Evolutionary conservation across 2,888 invertebrate species (phyloP), one percentile per base, ranked within the genome.

Genomic region (Lasioglossum calceatum): DNA sequence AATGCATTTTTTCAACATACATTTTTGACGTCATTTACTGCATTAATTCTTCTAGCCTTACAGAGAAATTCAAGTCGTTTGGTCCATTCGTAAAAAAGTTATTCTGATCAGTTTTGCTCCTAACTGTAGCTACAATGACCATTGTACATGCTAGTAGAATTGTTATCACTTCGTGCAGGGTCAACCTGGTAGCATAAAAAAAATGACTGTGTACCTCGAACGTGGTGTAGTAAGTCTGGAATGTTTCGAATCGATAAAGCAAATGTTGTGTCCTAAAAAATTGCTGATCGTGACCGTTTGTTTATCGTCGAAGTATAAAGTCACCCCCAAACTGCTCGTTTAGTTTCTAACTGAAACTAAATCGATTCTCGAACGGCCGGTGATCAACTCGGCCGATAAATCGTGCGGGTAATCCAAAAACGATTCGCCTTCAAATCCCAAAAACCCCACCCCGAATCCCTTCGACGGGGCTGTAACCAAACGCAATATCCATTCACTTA

Each of bases 361-460:
- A 64, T 64, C 16, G 64, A 64, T 64, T 32, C 19, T 32, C 16
- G 54, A 44, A 64, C 47, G 58, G 50, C 58, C 39, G 42, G 23
- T 8, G 64, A 64, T 64, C 64, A 74, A 58, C 58, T 19, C 39
- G 58, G 39, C 58, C 36, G 58, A 58, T 47, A 70, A 70, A 70
- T 70, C 36, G 23, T 10, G 36, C 36, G 10, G 36, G 36, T 70
- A 70, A 70, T 70, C 64, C 64, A 32, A 64, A 64, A 64, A 64
- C 64, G 64, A 64, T 64, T 64, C 64, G 23, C 36, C 70, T 39
- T 70, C 70, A 70, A 36, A 70, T 70, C 39, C 36, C 67, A 67
- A 67, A 67, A 67, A 70, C 36, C 70, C 70, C 70, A 8, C 32
- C 32, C 36, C 36, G 36, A 10, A 8, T 23, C 23, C 36, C 23